These are phyloP conservation scores for Mnemiopsis leidyi DNA, from an alignment of 37 sponge, comb jelly and placozoan genomes.

Conservation along the genomic window DNA sequence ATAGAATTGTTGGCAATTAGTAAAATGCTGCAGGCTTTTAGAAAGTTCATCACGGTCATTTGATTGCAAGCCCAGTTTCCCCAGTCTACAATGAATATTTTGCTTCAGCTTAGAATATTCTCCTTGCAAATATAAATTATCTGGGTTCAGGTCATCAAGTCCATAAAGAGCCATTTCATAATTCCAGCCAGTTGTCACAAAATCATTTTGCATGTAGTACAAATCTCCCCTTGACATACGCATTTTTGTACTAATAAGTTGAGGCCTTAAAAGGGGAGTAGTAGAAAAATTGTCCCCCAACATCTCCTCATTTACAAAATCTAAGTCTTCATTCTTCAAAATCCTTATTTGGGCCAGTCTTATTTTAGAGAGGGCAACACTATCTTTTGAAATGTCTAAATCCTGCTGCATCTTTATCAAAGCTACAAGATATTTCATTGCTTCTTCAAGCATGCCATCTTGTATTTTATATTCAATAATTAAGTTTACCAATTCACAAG, in stretches of 20 bases:
- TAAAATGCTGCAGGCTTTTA: not conserved
- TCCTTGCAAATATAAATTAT: not conserved
- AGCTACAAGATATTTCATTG: not conserved
- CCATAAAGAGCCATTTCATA: slow-evolving; percentile 53
- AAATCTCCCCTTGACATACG: slow-evolving; percentile 48
- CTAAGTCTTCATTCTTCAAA: not conserved
- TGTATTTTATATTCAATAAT: slow-evolving; percentile 58
- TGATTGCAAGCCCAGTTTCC: slow-evolving; percentile 4
- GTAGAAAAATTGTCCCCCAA: not conserved
- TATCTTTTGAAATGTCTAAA: not conserved
- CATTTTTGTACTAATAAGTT: slow-evolving; percentile 19
- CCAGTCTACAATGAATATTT: slow-evolving; percentile 21
- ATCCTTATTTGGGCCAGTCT: slow-evolving; percentile 11
- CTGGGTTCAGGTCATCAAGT: not conserved
- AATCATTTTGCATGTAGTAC: slow-evolving; percentile 41
- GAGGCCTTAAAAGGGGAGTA: slow-evolving; percentile 8
- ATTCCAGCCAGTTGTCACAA: slow-evolving; percentile 21
- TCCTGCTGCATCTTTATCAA: not conserved
- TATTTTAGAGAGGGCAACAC: not conserved
- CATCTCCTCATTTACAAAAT: not conserved
- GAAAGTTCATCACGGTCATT: not conserved
- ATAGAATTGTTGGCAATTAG: slow-evolving; percentile 40
- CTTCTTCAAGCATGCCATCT: slow-evolving; percentile 35
- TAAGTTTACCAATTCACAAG: slow-evolving; percentile 14
- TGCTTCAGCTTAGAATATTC: not conserved